These are phyloP conservation scores for Diadegma fenestrale DNA, from an alignment of 2,888 invertebrate species.

Conservation along the genomic window DNA sequence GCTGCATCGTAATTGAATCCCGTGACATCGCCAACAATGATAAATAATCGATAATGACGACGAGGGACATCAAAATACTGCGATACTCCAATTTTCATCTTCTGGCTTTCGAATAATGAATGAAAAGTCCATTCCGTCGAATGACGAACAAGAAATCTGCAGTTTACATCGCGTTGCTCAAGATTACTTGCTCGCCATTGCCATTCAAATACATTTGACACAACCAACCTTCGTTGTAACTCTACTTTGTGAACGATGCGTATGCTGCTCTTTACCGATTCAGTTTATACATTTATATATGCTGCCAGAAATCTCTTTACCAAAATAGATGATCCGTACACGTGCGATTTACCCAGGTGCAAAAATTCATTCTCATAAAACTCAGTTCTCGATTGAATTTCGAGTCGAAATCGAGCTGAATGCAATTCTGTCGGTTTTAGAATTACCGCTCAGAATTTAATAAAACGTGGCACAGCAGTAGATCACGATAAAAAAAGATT, in stretches of 20 bases:
- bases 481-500: too few species aligned
- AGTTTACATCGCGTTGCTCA: neutral
- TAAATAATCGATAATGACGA: constrained; percentile 4
- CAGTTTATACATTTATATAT: constrained; percentile 69
- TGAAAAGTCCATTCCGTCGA: neutral
- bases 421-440: too few species aligned
- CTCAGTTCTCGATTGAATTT: neutral
- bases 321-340: constrained; percentile 24
- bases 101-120: neutral
- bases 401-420: neutral
- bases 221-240: constrained; percentile 54
- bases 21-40: neutral
- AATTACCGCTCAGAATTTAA: too few species aligned
- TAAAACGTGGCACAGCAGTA: too few species aligned
- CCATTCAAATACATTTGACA: constrained; percentile 36
- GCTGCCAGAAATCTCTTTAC: constrained; percentile 67
- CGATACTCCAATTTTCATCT: neutral
- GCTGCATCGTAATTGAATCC: neutral
- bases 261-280: constrained; percentile 60
- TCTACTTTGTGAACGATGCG: constrained; percentile 53
- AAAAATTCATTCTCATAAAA: neutral
- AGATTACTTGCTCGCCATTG: neutral
- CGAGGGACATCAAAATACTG: neutral
- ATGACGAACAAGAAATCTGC: neutral
- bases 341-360: neutral